These are phyloP conservation scores for Apamea monoglypha DNA, from an alignment of 2,888 invertebrate genomes.

Conservation along the genomic window DNA sequence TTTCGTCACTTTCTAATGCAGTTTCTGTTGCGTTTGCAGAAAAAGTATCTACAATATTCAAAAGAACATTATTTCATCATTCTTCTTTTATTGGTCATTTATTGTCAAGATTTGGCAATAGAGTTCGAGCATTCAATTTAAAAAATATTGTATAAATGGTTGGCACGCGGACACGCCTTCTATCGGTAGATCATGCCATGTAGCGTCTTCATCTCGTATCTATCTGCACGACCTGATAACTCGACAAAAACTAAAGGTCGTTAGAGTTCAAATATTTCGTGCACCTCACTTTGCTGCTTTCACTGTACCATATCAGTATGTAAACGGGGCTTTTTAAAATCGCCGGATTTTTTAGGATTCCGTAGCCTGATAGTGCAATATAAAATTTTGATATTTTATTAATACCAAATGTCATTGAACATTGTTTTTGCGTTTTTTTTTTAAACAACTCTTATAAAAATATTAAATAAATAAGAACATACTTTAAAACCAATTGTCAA, in stretches of 20 bases:
- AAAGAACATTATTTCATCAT: not conserved
- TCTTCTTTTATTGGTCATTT: not conserved
- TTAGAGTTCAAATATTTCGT: conserved; percentile 76
- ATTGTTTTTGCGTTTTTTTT: not conserved
- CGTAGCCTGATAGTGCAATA: not conserved
- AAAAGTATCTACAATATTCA: conserved; percentile 2
- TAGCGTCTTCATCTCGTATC: conserved; percentile 47
- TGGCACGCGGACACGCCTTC: conserved; percentile 11
- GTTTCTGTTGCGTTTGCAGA: conserved; percentile 22
- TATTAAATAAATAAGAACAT: not conserved
- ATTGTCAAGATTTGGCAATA: not conserved
- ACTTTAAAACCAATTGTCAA: not conserved
- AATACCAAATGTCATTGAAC: not conserved
- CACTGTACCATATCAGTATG: conserved; percentile 67
- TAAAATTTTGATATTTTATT: not conserved
- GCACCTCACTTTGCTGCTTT: conserved; percentile 79
- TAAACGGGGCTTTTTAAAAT: conserved; percentile 40
- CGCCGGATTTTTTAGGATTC: conserved; percentile 45
- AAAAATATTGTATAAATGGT: conserved; percentile 3
- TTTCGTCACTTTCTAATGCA: conserved; percentile 46
- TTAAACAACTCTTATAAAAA: fast-evolving
- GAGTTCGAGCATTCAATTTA: not conserved
- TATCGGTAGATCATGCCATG: conserved; percentile 43
- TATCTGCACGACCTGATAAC: conserved; percentile 51
- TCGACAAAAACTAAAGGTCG: conserved; percentile 79